Conservation (phyloP, 2,888 invertebrate species). For the Nomada ferruginata region DNA sequence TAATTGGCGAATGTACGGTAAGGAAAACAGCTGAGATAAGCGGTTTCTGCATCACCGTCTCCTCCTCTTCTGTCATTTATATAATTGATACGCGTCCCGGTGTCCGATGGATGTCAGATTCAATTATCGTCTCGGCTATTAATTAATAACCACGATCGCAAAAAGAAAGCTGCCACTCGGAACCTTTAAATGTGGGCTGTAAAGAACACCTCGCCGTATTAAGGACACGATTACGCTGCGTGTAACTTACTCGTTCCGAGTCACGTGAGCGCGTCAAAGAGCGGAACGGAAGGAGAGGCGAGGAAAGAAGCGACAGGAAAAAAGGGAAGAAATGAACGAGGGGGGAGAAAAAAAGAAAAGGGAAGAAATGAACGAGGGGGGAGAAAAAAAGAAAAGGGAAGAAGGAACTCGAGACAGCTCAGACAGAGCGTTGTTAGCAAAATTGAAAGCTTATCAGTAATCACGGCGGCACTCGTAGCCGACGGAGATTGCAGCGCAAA, state of each 20-base stretch:
- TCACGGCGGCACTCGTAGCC: constrained; percentile 12
- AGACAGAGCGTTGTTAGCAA: constrained; percentile 33
- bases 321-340: not conserved
- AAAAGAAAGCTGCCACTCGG: not conserved
- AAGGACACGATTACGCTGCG: not conserved
- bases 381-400: not conserved
- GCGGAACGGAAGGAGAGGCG: too few relatives aligned
- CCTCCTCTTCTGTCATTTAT: not conserved
- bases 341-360: too few relatives aligned
- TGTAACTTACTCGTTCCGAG: not conserved
- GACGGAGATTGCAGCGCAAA: constrained; percentile 29
- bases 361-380: not conserved
- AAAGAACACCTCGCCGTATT: constrained; percentile 1
- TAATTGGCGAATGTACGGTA: not conserved
- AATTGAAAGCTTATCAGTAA: constrained; percentile 51
- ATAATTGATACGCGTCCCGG: not conserved
- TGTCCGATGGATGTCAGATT: not conserved
- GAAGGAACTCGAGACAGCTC: not conserved
- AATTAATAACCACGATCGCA: not conserved
- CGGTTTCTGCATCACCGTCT: not conserved
- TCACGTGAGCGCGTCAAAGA: constrained; percentile 1
- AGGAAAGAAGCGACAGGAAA: not conserved
- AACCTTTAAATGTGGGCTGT: too few relatives aligned
- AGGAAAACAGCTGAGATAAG: not conserved
- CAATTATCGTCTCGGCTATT: not conserved